Evolutionary conservation across 2,113 vertebrate genomes (phyloP), one percentile per base, ranked within the genome.

Genomic region (mouse (Mus musculus)): DNA sequence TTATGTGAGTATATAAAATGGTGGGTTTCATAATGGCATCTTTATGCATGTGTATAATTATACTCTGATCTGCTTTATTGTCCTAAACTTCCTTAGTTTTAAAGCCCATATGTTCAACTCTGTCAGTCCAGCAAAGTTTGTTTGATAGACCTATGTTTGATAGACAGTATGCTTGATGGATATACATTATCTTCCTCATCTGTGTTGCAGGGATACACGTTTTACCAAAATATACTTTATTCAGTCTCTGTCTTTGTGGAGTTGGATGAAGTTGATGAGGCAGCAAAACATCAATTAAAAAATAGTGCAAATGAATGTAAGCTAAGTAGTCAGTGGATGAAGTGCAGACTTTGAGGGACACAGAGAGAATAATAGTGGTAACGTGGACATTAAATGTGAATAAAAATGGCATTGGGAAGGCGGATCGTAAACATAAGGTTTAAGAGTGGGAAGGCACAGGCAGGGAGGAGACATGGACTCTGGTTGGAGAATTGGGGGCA

Each of bases 301-400:
- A 91, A 54, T 16, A 77, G 14, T 28, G 24, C 52, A 49, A 69
- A 88, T 5, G n/a, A 72, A 9, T 52, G 1, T 85, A 36, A 75
- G 8, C 36, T 72, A 11, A 61, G 33, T 12, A 30, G 54, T 82
- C n/a, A 54, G 30, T 19, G 30, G 5, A 14, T 36, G 63, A 16
- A 5, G 28, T 30, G 0, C 14, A 14, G 28, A 7, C 30, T 19
- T 10, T 42, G 2, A 24, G 75, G 13, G 2, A 5, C 22, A 28
- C 59, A 12, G 39, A 49, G 20, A 91, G 39, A n/a, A 67, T 0
- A 85, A 20, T 20, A 36, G 22, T 28, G 30, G 67, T 75, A 63
- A 8, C 72, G 24, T 30, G 0, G 11, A 36, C 13, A 36, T 80
- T 33, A 33, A 36, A 54, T 1, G 30, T 16, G n/a, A 84, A 42